Conservation (phyloP, 2,888 invertebrate species). For the Athalia cordata region DNA sequence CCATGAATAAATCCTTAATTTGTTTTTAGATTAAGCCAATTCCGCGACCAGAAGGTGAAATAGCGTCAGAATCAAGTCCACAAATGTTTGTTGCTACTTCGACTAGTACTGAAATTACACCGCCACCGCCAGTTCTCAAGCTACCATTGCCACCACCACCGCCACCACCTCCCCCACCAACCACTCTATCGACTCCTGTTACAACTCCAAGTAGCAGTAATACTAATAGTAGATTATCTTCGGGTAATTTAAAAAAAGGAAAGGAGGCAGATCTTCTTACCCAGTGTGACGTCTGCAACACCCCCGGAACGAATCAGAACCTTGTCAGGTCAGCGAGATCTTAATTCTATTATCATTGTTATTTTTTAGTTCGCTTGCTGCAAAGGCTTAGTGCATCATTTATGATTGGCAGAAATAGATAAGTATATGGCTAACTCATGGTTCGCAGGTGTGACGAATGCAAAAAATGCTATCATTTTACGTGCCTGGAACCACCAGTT, state of each 20-base stretch:
- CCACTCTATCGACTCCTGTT: conserved; percentile 48
- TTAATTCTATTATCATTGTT: background rate
- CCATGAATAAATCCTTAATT: background rate
- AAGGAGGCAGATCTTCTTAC: conserved; percentile 74
- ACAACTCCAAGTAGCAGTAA: conserved; percentile 50
- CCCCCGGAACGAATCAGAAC: conserved; percentile 78
- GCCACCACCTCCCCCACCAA: conserved; percentile 53
- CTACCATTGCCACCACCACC: conserved; percentile 53
- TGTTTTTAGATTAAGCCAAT: conserved; percentile 82
- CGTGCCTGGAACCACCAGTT: conserved; percentile 93
- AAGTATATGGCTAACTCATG: conserved; percentile 18
- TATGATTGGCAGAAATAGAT: too few species aligned
- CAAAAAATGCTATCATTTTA: conserved; percentile 91
- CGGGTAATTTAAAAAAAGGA: conserved; percentile 63
- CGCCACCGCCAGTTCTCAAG: conserved; percentile 64
- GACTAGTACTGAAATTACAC: conserved; percentile 68
- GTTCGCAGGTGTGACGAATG: conserved; percentile 91
- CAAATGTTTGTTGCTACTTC: conserved; percentile 80
- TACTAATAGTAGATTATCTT: conserved; percentile 53
- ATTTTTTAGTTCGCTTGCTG: too few species aligned
- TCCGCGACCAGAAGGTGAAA: conserved; percentile 85
- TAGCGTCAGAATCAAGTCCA: conserved; percentile 79
- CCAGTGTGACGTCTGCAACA: conserved; percentile 82
- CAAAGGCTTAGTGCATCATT: too few species aligned
- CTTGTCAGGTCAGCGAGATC: conserved; percentile 79